Evolutionary conservation across 2,888 invertebrate species (phyloP).

Genomic region (Fissipunctia ypsillon): DNA sequence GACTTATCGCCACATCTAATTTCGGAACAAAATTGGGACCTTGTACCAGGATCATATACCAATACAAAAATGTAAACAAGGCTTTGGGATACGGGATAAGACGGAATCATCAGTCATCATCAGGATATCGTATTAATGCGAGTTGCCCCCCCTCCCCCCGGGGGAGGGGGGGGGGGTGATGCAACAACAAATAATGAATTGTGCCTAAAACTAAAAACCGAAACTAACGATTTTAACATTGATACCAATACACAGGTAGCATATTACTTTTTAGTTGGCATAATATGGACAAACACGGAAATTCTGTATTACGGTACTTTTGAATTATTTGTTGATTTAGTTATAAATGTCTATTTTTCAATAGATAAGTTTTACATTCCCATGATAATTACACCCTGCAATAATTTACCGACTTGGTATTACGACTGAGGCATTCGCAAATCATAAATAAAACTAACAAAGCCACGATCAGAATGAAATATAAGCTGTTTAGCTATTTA

Average conservation of each 20-base stretch:
- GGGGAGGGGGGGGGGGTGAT: not conserved
- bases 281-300: conserved; percentile 3
- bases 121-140: not conserved
- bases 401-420: conserved; percentile 74
- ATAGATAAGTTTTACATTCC: conserved; percentile 57
- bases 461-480: conserved; percentile 80
- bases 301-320: conserved; percentile 3
- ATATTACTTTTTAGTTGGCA: not conserved
- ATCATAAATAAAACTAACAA: conserved; percentile 82
- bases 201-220: not conserved
- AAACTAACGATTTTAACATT: not conserved
- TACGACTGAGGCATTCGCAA: conserved; percentile 69
- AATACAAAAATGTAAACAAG: not conserved
- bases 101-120: no score
- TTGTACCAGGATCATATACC: not conserved
- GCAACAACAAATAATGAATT: not conserved
- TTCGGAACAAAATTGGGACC: not conserved
- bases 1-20: not conserved
- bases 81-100: not conserved
- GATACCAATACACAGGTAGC: not conserved
- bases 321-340: conserved; percentile 47
- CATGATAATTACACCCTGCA: conserved; percentile 73
- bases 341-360: conserved; percentile 45
- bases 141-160: not conserved
- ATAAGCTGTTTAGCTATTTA: conserved; percentile 83